A percentile compares a stretch with the other conserved stretches of the same genome.
phyloP scores from a whole-genome alignment of 2,888 invertebrate species.

The Acleris emargana region DNA sequence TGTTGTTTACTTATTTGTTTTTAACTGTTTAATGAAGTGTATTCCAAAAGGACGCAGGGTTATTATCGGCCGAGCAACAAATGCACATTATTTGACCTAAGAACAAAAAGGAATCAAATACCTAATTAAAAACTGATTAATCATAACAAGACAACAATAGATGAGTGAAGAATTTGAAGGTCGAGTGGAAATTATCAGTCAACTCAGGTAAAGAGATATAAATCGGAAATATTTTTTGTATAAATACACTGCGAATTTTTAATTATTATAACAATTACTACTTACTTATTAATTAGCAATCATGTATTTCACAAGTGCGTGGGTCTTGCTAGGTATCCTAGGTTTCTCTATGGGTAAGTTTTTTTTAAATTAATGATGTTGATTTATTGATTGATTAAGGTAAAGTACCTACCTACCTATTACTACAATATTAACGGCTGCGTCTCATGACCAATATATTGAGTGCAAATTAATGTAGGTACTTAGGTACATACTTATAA shows the following conservation, averaged over 20 bases:
- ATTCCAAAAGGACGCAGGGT: background rate
- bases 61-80: background rate
- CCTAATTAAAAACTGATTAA: background rate
- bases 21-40: background rate
- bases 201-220: slow-evolving; percentile 14
- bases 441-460: too few relatives aligned
- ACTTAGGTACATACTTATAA: too few relatives aligned
- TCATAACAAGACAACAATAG: slow-evolving; percentile 21
- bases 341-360: slow-evolving; percentile 16
- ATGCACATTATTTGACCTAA: background rate
- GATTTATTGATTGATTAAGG: too few relatives aligned
- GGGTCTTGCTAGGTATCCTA: slow-evolving; percentile 3
- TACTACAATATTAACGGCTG: too few relatives aligned
- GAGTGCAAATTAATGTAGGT: too few relatives aligned
- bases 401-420: background rate
- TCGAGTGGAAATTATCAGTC: slow-evolving; percentile 16
- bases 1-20: background rate
- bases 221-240: slow-evolving; percentile 6
- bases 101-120: slow-evolving; percentile 15
- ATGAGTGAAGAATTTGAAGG: slow-evolving; percentile 9
- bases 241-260: slow-evolving; percentile 15
- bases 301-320: slow-evolving; percentile 3
- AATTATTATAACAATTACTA: background rate
- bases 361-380: background rate
- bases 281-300: background rate